Percentiles rank a stretch among this genome's conserved stretches.
Conservation (phyloP, 2,113 vertebrate genomes). For the Clarias batrachus region DNA sequence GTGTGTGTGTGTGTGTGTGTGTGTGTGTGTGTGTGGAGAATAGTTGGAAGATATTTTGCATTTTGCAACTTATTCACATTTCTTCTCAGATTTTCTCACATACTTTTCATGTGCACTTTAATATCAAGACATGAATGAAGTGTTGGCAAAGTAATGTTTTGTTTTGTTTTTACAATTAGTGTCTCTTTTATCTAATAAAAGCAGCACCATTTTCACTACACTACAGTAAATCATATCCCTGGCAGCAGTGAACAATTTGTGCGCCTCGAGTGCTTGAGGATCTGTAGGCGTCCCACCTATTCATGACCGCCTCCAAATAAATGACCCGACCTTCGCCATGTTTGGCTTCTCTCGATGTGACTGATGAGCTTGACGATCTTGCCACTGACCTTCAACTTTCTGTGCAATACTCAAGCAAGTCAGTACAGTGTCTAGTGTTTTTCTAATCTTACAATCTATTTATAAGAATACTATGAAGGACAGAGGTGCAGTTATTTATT, state of each 20-base stretch:
- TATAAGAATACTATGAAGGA: neutral
- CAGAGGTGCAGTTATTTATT: neutral
- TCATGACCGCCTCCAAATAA: constrained; percentile 22
- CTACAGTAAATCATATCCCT: neutral
- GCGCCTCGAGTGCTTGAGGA: neutral
- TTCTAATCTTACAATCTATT: neutral
- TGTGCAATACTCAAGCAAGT: constrained; percentile 21
- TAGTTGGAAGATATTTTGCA: neutral
- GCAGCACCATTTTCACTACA: neutral
- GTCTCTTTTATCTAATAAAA: neutral
- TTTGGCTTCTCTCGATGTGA: constrained; percentile 34
- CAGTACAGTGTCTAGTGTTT: neutral
- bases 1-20: too few relatives aligned
- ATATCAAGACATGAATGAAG: neutral
- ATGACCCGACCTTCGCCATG: constrained; percentile 33
- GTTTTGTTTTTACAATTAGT: neutral
- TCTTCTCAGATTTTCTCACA: neutral
- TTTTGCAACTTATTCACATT: neutral
- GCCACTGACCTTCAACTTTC: constrained; percentile 47
- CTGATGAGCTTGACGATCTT: constrained; percentile 41
- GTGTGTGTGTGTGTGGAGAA: neutral
- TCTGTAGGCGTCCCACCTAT: neutral
- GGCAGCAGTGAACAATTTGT: neutral
- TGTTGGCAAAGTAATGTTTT: neutral
- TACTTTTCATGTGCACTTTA: neutral